Evolutionary conservation across 2,113 vertebrate species (phyloP), one percentile per base, ranked within the genome.

Genomic region (Clarias gariepinus): DNA sequence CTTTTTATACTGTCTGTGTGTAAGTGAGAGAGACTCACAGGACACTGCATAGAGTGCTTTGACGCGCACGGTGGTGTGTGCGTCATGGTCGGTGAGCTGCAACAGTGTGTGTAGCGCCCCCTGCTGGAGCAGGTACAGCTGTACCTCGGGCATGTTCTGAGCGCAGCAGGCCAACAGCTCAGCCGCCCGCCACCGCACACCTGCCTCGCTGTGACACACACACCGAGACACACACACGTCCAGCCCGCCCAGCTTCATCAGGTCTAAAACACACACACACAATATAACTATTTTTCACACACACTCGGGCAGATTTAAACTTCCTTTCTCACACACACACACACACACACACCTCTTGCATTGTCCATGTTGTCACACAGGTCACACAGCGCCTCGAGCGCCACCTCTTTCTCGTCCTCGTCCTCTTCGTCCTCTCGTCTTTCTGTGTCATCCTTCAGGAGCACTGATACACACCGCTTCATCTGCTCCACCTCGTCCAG

Each of bases 331-430:
- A 3, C 33, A 21, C 28, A 41, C 73, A 41, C 55, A 64, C 68
- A 60, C 33, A 55, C 61, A 66, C 30, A 92, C 91, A 53, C 87
- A 98, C 97, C 97, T 95, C 96, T 92, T 0, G 97, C 97, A 3
- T 98, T 97, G 93, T 98, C 97, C 90, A 98, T 92, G 88, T 97
- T 98, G 87, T 97, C 97, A 87, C 96, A 98, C 86, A 97, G 91
- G 69, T 98, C 96, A 0, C 96, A 96, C 82, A 98, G 92, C 25
- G 96, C 57, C 89, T 97, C 96, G 82, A 98, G 93, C 4, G 95
- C 96, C 0, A 89, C 85, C 84, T 97, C 95, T n/a, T 93, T 92
- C 87, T 93, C 94, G 47, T 95, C 94, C 41, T 93, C 92, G 0
- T 90, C 88, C 16, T 93, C 94, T 0, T 95, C 93, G 0, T 91